Percentiles rank a stretch among this genome's conserved stretches.
Conservation (phyloP, 2,797 vertebrate genomes). For the Fistularia commersonii region DNA sequence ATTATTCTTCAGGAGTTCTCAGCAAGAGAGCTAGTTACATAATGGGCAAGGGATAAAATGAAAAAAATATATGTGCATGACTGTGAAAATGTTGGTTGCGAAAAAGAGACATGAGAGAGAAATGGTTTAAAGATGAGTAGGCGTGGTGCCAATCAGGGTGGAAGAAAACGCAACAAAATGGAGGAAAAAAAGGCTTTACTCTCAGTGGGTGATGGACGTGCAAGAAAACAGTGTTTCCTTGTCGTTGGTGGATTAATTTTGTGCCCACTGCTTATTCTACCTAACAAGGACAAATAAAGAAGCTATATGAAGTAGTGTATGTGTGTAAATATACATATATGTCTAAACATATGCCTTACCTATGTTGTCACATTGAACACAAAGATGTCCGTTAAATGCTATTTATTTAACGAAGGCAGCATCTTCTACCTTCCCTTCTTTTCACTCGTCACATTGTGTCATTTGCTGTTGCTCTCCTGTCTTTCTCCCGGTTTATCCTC, state of each 20-base stretch:
- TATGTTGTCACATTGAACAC: too few species aligned
- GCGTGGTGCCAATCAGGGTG: constrained; percentile 30
- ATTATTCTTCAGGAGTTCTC: constrained; percentile 3
- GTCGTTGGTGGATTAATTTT: constrained; percentile 37
- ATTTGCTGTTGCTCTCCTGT: constrained; percentile 18
- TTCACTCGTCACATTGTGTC: constrained; percentile 7
- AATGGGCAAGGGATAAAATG: constrained; percentile 1
- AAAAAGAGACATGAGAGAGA: constrained; percentile 16
- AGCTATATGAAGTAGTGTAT: background rate
- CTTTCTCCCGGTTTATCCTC: constrained; percentile 4
- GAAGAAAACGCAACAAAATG: constrained; percentile 38
- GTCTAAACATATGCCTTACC: too few species aligned
- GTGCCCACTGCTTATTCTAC: constrained; percentile 25
- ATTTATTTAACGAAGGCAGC: constrained; percentile 13
- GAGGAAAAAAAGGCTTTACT: constrained; percentile 34
- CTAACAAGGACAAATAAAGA: constrained; percentile 17
- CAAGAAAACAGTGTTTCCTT: constrained; percentile 33
- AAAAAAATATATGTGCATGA: too few species aligned
- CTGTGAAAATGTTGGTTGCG: constrained; percentile 17
- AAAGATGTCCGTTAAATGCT: constrained; percentile 23
- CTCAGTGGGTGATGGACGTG: constrained; percentile 18
- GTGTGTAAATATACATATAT: too few species aligned
- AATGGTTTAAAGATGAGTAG: constrained; percentile 28
- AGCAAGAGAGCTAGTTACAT: constrained; percentile 12
- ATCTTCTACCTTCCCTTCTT: constrained; percentile 14